Base-by-base conservation (phyloP, 2,888 invertebrate species). In the Parnassius apollo region DNA sequence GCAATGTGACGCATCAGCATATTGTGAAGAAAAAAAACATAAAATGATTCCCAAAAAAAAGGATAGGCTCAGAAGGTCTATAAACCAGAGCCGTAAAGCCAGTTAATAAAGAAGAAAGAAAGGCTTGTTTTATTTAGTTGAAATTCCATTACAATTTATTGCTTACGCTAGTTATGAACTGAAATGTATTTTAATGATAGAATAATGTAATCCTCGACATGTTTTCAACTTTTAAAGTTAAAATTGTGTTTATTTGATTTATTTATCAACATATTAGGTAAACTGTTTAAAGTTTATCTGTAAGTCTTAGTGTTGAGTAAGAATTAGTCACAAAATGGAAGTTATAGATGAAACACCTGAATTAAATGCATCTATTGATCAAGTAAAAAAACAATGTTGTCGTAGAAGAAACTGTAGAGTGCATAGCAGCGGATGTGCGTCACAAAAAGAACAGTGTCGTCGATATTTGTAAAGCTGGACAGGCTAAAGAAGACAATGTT, bases 371-470 rank as follows among this genome's bases (percentile, higher is more conserved):
- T 53, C 73, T 44, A 64, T 70, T 63, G 84, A 85, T 59, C 71
- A 68, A 64, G 70, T 75, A 48, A 86, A 88, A 75, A 67, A 71
- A 18, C 52, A 80, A 69, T 68, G 67, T 70, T 65, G 62, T 68
- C 42, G 71, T 68, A 64, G 76, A 76, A 64, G 77, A 78, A 70
- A 72, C 64, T 55, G 72, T 71, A 55, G 70, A 73, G 68, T 71
- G 74, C 63, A 68, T 66, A 66, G 79, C 78, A 68, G 72, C 73
- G 65, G 77, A 85, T 75, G 77, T 78, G 65, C 82, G 85, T 80
- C 84, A 78, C 67, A 83, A 83, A 81, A 76, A 88, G 65, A 90
- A 91, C 74, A 90, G 90, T 71, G 80, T 86, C 67, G 76, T 78
- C 48, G 84, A 80, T 48, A 60, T 67, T 72, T 22, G 53, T 53